These are phyloP conservation scores for Hormaphis cornu DNA, from an alignment of 1,140 invertebrate genomes.

Conservation along the genomic window DNA sequence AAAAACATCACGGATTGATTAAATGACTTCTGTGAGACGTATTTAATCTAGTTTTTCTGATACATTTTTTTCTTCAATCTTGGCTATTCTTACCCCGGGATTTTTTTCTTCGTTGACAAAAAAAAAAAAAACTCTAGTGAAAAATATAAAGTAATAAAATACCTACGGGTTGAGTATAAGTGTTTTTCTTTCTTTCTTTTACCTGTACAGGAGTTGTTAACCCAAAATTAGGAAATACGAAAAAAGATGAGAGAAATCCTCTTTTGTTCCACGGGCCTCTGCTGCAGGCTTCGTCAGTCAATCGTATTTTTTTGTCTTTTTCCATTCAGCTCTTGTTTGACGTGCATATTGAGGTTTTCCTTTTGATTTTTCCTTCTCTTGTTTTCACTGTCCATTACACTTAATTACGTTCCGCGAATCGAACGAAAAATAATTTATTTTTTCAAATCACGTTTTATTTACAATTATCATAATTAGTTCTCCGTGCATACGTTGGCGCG, in stretches of 20 bases:
- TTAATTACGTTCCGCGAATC: neutral
- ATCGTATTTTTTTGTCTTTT: neutral
- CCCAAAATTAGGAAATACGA: neutral
- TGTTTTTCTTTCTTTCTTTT: too few species aligned
- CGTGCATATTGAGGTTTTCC: neutral
- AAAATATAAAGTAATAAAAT: too few species aligned
- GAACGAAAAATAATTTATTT: neutral
- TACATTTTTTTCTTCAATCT: neutral
- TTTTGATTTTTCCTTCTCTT: neutral
- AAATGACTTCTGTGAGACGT: slow-evolving; percentile 7
- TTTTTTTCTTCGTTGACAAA: neutral
- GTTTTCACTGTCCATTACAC: neutral
- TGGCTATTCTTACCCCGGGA: neutral
- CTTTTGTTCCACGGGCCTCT: slow-evolving; percentile 5
- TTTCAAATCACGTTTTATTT: neutral
- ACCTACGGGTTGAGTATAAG: slow-evolving; percentile 2
- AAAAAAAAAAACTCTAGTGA: neutral
- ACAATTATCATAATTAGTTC: too few species aligned
- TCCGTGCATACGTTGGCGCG: too few species aligned
- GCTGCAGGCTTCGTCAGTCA: neutral
- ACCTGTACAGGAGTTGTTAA: neutral
- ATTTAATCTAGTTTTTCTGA: neutral
- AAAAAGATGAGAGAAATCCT: slow-evolving; percentile 18
- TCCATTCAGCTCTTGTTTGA: neutral
- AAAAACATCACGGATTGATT: neutral